Percentiles rank a stretch among this genome's conserved stretches.
phyloP scores from a whole-genome alignment of 2,113 vertebrate species.

The Hepsetus odoe region DNA sequence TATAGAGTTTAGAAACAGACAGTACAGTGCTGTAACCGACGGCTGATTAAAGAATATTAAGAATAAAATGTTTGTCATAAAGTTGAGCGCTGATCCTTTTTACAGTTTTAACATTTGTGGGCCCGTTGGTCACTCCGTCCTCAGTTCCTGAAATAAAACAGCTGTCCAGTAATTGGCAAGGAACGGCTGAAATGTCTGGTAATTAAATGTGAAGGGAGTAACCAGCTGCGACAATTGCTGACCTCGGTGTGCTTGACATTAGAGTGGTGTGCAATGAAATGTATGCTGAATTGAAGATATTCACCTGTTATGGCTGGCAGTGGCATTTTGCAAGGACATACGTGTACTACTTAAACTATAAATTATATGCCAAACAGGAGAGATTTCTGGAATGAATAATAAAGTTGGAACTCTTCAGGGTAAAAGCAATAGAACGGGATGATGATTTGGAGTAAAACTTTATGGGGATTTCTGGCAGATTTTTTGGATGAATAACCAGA shows the following conservation, averaged over 20 bases:
- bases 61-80: constrained; percentile 7
- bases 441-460: not conserved
- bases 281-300: constrained; percentile 45
- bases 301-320: constrained; percentile 28
- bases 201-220: constrained; percentile 50
- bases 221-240: constrained; percentile 52
- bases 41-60: not conserved
- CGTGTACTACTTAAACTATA: not conserved
- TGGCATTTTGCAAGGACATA: constrained; percentile 19
- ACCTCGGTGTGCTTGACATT: constrained; percentile 40
- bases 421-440: not conserved
- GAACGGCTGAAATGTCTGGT: constrained; percentile 57
- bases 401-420: not conserved
- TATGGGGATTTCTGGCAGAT: not conserved
- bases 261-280: constrained; percentile 40
- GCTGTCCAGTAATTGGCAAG: constrained; percentile 55
- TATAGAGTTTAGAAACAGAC: not conserved
- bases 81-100: constrained; percentile 31
- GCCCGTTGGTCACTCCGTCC: constrained; percentile 31
- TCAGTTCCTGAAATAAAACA: constrained; percentile 37
- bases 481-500: not conserved
- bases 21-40: not conserved
- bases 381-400: not conserved
- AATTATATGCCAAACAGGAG: not conserved
- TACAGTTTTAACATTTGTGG: constrained; percentile 32